Evolutionary conservation across 2,797 vertebrate species (phyloP).

Genomic region (Syngnathus rostellatus): DNA sequence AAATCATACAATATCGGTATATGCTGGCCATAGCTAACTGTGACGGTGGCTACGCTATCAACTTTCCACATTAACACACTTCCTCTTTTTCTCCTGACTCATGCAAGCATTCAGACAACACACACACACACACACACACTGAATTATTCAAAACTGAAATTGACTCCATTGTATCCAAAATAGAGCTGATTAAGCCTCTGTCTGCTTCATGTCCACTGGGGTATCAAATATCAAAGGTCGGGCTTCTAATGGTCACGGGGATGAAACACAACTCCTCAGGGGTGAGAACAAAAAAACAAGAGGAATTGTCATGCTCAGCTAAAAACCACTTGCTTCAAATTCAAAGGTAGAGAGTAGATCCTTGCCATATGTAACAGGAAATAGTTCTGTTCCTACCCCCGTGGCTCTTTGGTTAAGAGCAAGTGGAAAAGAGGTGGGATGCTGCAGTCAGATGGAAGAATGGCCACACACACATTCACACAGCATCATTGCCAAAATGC

Average conservation of each 20-base stretch:
- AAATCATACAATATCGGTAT: slow-evolving; percentile 4
- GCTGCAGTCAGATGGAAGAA: slow-evolving; percentile 7
- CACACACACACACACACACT: slow-evolving; percentile 23
- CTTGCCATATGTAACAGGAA: slow-evolving; percentile 34
- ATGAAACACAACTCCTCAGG: slow-evolving; percentile 2
- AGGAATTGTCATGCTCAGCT: background rate
- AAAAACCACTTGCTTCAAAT: background rate
- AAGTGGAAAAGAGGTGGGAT: slow-evolving; percentile 16
- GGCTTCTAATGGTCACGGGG: slow-evolving; percentile 25
- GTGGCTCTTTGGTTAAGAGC: slow-evolving; percentile 12
- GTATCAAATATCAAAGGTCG: slow-evolving; percentile 45
- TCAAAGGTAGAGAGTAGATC: background rate
- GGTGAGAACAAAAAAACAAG: slow-evolving; percentile 1
- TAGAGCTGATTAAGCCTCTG: slow-evolving; percentile 31
- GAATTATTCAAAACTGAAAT: slow-evolving; percentile 55
- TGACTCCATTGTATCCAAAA: slow-evolving; percentile 28
- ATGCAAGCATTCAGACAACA: slow-evolving; percentile 11
- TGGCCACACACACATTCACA: slow-evolving; percentile 9
- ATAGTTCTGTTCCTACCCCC: slow-evolving; percentile 11
- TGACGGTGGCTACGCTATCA: slow-evolving; percentile 8
- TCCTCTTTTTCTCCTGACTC: slow-evolving; percentile 19
- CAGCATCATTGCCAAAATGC: slow-evolving; percentile 27
- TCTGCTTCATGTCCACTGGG: slow-evolving; percentile 25
- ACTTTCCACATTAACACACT: slow-evolving; percentile 18
- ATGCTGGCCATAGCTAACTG: background rate